These are phyloP conservation scores for Megalops cyprinoides DNA, from an alignment of 2,797 vertebrate genomes.

Conservation along the genomic window DNA sequence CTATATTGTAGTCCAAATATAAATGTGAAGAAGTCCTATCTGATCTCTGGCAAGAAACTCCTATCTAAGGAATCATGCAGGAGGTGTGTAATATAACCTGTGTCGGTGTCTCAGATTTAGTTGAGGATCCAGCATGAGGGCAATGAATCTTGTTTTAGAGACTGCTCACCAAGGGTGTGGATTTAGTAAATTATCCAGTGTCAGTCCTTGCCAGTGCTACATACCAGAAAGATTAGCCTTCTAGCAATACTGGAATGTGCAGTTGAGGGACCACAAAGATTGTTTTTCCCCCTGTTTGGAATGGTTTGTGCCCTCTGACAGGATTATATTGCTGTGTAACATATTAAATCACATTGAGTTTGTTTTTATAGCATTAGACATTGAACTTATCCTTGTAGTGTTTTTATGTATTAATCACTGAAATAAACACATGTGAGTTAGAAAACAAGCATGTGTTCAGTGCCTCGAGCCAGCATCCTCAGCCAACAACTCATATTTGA, in stretches of 20 bases:
- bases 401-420: not conserved
- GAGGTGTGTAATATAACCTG: not conserved
- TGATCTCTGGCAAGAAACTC: not conserved
- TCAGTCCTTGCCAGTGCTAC: slow-evolving; percentile 38
- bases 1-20: not conserved
- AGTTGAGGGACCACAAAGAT: slow-evolving; percentile 32
- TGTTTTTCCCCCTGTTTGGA: slow-evolving; percentile 25
- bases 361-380: not conserved
- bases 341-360: not conserved
- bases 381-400: not conserved
- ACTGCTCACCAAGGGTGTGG: slow-evolving; percentile 46
- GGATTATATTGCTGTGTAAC: not conserved
- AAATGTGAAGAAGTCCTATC: not conserved
- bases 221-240: slow-evolving; percentile 49
- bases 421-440: not conserved
- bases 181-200: slow-evolving; percentile 43
- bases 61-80: not conserved
- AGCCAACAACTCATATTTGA: not conserved
- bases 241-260: slow-evolving; percentile 40
- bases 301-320: not conserved
- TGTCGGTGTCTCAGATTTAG: not conserved
- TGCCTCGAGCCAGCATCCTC: not conserved
- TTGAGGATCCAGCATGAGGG: not conserved
- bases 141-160: slow-evolving; percentile 31
- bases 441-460: not conserved